Base-by-base conservation (phyloP, 2,797 vertebrate species). In the Gobionotothen gibberifrons region DNA sequence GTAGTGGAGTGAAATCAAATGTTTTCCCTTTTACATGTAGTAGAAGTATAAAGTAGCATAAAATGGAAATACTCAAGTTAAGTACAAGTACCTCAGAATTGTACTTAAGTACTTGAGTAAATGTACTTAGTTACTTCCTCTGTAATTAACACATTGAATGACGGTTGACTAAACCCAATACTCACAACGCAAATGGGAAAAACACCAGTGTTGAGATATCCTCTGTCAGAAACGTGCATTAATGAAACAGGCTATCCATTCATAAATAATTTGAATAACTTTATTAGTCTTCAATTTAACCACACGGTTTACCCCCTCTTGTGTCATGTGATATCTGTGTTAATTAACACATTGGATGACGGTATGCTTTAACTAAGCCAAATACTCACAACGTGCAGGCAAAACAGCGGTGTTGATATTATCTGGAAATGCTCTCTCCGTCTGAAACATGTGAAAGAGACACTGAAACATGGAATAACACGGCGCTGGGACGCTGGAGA, bases 391-490 rank as follows among this genome's bases (percentile, higher is more conserved):
- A 22, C 42, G 21, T 71, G 56, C 21, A 54, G 19, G 16, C 51
- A 32, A 67, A 58, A 72, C 22, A 62, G 53, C 9, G 81, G 48
- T 84, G 81, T 76, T 63, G 82, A 86, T 81, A 85, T 86, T 84
- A 80, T 56, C 53, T 15, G 57, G 69, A 74, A 85, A 81, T 32
- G 49, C 74, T 70, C 59, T 68, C 53, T 68, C 53, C 19, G 81
- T 57, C 76, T 69, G 64, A 82, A 89, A 91, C 82, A 82, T 66
- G 84, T 70, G 77, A 82, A 81, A 80, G 73, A 73, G 71, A 79
- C 80, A 52, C 39, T 36, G 58, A 66, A 79, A 81, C 71, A 83
- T 63, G 81, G 39, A 78, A 66, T 19, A 76, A 69, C 74, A 69
- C 15, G 17, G 46, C 77, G 52, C 73, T 65, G 82, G 44, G 51